Conservation (phyloP, 2,797 vertebrate genomes). For the Pogoniulus pusillus region DNA sequence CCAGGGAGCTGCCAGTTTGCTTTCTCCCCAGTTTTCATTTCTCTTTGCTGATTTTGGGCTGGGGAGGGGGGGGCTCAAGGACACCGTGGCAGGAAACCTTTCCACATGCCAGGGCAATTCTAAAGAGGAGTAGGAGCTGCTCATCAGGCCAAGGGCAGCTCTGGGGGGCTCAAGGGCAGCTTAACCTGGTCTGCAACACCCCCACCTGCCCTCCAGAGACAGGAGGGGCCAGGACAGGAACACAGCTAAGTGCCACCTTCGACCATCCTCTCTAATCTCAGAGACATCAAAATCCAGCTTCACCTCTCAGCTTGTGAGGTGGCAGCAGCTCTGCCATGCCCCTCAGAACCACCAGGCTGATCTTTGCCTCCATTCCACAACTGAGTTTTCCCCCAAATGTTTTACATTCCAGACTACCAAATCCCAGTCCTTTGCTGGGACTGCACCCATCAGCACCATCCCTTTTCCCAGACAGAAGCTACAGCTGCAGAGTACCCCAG, state of each 20-base stretch:
- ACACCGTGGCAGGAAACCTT: not conserved
- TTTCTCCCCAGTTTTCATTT: not conserved
- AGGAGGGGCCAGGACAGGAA: not conserved
- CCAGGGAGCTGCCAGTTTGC: not conserved
- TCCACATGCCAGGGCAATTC: not conserved
- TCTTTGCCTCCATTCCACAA: not conserved
- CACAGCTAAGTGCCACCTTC: not conserved
- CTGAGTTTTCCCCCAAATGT: not conserved
- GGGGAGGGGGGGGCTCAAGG: not conserved
- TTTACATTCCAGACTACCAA: not conserved
- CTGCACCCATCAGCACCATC: not conserved
- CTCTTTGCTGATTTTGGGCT: not conserved
- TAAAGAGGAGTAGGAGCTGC: not conserved
- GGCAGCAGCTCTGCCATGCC: not conserved
- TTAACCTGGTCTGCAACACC: not conserved
- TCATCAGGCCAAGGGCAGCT: not conserved
- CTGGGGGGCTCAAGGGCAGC: not conserved
- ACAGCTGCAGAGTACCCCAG: not conserved
- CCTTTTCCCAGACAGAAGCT: not conserved
- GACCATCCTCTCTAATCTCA: not conserved
- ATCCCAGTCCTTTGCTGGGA: not conserved
- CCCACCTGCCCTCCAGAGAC: not conserved
- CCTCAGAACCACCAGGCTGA: not conserved
- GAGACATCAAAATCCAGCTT: not conserved
- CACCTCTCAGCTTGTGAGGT: not conserved